phyloP scores from a whole-genome alignment of 1,140 invertebrate genomes.

The Theocolax elegans region DNA sequence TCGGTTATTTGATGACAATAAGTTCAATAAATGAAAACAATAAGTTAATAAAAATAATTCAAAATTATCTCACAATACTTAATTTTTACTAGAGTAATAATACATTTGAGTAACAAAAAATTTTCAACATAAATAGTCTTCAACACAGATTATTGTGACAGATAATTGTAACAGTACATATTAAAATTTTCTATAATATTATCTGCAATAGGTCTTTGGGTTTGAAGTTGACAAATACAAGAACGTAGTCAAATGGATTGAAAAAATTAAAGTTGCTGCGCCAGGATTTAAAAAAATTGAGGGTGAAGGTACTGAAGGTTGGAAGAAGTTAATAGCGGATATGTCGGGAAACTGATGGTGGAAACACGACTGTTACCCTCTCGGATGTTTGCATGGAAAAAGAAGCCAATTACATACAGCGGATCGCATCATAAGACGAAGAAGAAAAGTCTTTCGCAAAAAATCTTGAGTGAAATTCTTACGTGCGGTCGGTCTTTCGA shows the following conservation, averaged over 20 bases:
- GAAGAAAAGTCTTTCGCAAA: not conserved
- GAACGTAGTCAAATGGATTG: constrained; percentile 78
- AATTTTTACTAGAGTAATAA: no score
- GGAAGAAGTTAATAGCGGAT: constrained; percentile 47
- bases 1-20: no score
- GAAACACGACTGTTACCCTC: constrained; percentile 22
- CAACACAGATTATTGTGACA: no score
- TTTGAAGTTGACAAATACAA: constrained; percentile 76
- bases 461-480: not conserved
- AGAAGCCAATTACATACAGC: not conserved
- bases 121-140: no score
- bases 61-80: no score
- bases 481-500: no score
- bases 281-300: constrained; percentile 81
- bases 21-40: no score
- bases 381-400: constrained; percentile 19
- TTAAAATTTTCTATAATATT: no score
- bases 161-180: no score
- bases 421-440: not conserved
- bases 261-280: constrained; percentile 74
- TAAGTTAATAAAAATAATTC: no score
- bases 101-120: no score
- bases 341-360: constrained; percentile 29
- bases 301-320: constrained; percentile 63
- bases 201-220: constrained; percentile 73